These are phyloP conservation scores for Orientallactaga sibirica DNA, from an alignment of 2,797 vertebrate species.

Conservation along the genomic window DNA sequence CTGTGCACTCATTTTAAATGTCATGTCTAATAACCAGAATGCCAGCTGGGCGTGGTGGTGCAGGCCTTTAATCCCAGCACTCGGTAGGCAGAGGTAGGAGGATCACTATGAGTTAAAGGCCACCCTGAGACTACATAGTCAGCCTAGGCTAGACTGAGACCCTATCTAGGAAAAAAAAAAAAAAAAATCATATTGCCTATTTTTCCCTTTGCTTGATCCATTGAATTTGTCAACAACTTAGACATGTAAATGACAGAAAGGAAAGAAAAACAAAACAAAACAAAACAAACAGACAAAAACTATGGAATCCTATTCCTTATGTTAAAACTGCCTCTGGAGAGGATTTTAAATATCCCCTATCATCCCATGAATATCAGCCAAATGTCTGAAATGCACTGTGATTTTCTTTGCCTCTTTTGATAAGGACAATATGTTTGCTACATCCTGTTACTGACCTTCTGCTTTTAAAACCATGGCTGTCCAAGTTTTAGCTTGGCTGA, in stretches of 20 bases:
- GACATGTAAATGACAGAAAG: conserved; percentile 94
- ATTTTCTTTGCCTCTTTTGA: conserved; percentile 86
- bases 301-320: conserved; percentile 94
- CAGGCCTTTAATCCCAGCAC: too few species aligned
- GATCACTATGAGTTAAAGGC: too few species aligned
- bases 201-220: conserved; percentile 90
- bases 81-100: too few species aligned
- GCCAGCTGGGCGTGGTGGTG: conserved; percentile 68
- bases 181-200: conserved; percentile 88
- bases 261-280: background rate
- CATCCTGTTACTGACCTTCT: conserved; percentile 89
- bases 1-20: conserved; percentile 96
- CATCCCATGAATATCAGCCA: conserved; percentile 89
- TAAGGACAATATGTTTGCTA: conserved; percentile 92
- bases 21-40: conserved; percentile 93
- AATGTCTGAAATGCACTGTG: conserved; percentile 89
- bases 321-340: conserved; percentile 94
- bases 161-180: too few species aligned
- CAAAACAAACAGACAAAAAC: background rate
- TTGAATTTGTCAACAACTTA: conserved; percentile 97
- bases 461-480: conserved; percentile 93
- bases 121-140: too few species aligned
- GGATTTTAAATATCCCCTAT: conserved; percentile 92
- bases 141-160: too few species aligned
- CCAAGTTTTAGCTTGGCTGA: conserved; percentile 89